A percentile compares a stretch with the other conserved stretches of the same genome.
phyloP scores from a whole-genome alignment of 2,888 invertebrate species.

The Ophion ellenae region DNA sequence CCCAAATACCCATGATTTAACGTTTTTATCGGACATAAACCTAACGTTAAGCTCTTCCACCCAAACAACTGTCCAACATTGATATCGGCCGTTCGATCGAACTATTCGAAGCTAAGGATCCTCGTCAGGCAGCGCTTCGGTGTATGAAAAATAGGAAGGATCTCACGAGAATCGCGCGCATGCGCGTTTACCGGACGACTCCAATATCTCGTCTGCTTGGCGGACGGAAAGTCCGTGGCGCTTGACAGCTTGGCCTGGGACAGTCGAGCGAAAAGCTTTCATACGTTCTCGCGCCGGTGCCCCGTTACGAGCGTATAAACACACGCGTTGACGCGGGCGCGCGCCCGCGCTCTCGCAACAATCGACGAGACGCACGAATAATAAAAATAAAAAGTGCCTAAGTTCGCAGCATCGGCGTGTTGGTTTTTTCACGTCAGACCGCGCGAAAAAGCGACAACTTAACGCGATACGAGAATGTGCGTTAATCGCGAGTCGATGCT shows the following conservation, averaged over 20 bases:
- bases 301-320: conserved; percentile 8
- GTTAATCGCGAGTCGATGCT: conserved; percentile 50
- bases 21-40: too few species aligned
- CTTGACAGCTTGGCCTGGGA: conserved; percentile 66
- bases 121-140: not conserved
- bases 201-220: conserved; percentile 60
- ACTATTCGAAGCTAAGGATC: too few species aligned
- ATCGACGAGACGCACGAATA: not conserved
- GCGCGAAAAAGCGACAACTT: conserved; percentile 12
- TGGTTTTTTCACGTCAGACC: conserved; percentile 21
- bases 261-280: conserved; percentile 53
- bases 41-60: too few species aligned
- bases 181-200: conserved; percentile 51
- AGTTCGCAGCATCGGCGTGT: not conserved
- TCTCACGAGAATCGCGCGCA: conserved; percentile 31
- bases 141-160: conserved; percentile 12
- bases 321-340: not conserved
- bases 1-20: too few species aligned
- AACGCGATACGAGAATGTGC: conserved; percentile 56
- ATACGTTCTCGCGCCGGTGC: conserved; percentile 46
- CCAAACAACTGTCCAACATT: too few species aligned
- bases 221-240: conserved; percentile 65
- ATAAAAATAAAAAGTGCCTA: not conserved
- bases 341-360: not conserved
- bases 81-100: too few species aligned